phyloP scores from a whole-genome alignment of 2,797 vertebrate genomes.

The Chiroxiphia lanceolata region DNA sequence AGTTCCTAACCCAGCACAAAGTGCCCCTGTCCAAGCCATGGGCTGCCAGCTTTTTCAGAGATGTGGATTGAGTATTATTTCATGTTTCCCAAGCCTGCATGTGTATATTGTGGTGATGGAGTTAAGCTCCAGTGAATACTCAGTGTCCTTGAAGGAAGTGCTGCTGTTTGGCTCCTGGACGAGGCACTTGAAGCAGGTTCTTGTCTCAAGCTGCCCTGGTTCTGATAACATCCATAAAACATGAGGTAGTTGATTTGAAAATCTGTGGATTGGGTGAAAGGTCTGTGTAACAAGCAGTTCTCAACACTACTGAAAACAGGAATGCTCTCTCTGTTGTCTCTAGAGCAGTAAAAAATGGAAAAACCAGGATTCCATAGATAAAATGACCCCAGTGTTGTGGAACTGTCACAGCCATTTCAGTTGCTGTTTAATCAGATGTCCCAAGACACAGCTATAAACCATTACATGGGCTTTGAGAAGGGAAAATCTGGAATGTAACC shows the following conservation, averaged over 20 bases:
- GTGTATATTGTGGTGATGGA: background rate
- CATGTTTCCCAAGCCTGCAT: too few relatives aligned
- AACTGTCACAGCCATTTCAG: background rate
- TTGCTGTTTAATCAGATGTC: background rate
- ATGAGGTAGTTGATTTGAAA: background rate
- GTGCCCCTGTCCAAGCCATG: too few relatives aligned
- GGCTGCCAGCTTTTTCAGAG: too few relatives aligned
- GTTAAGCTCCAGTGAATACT: background rate
- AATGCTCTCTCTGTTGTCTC: background rate
- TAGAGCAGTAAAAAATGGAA: background rate
- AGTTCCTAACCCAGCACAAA: too few relatives aligned
- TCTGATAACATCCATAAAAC: background rate
- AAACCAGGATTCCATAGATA: background rate
- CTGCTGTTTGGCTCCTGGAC: background rate
- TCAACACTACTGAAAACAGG: background rate
- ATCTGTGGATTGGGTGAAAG: too few relatives aligned
- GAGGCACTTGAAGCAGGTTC: background rate
- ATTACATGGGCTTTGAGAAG: background rate
- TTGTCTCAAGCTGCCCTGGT: background rate
- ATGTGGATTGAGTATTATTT: too few relatives aligned
- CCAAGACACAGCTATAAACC: background rate
- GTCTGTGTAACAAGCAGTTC: background rate
- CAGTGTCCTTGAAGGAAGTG: background rate
- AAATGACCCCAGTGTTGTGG: background rate
- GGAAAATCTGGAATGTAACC: background rate